Percentiles rank a stretch among this genome's conserved stretches.
Conservation (phyloP, 2,888 invertebrate genomes). For the Ligdia adustata region DNA sequence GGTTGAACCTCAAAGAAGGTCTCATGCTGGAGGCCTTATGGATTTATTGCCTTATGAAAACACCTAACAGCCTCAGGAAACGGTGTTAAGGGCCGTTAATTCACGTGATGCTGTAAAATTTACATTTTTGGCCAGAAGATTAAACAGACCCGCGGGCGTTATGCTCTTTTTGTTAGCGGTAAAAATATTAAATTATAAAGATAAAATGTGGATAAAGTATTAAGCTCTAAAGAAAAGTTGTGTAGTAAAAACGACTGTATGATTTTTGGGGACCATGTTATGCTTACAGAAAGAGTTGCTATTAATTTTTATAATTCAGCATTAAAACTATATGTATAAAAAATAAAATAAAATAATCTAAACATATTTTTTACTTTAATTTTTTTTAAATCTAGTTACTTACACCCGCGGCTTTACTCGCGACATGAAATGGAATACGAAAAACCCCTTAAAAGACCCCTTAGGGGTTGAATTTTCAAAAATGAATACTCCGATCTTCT, state of each 20-base stretch:
- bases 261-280: neutral
- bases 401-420: too few relatives aligned
- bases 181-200: conserved; percentile 23
- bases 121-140: conserved; percentile 28
- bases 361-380: too few relatives aligned
- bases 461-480: too few relatives aligned
- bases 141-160: conserved; percentile 27
- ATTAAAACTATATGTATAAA: too few relatives aligned
- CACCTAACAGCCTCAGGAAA: conserved; percentile 41
- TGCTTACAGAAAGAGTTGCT: neutral
- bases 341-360: too few relatives aligned
- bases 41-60: conserved; percentile 49
- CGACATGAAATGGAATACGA: too few relatives aligned
- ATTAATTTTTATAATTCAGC: neutral
- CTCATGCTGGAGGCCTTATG: conserved; percentile 34
- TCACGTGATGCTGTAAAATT: conserved; percentile 30
- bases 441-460: too few relatives aligned
- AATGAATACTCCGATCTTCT: too few relatives aligned
- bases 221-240: conserved; percentile 13
- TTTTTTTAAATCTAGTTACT: too few relatives aligned
- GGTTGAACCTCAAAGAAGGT: conserved; percentile 44
- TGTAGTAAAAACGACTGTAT: neutral
- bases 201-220: conserved; percentile 18
- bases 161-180: conserved; percentile 23
- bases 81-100: conserved; percentile 32